A percentile compares a stretch with the other conserved stretches of the same genome.
Conservation (phyloP, 2,888 invertebrate genomes). For the Eurois occulta region DNA sequence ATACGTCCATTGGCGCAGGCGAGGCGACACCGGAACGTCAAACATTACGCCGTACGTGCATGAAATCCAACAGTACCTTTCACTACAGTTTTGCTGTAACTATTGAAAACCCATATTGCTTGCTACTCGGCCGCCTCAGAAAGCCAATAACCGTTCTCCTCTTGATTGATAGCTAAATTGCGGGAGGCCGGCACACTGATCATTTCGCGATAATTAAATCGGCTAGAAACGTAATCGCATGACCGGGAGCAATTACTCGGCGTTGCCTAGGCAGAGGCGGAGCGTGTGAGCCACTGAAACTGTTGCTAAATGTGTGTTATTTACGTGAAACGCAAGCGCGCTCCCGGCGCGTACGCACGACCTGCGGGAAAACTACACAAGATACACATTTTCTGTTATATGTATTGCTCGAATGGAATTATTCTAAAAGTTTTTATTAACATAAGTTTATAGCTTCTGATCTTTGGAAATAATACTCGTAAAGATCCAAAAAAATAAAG, state of each 20-base stretch:
- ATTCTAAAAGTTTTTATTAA: neutral
- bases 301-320: constrained; percentile 84
- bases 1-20: constrained; percentile 38
- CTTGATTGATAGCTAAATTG: constrained; percentile 91
- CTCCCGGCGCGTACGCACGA: constrained; percentile 73
- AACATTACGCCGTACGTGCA: constrained; percentile 60
- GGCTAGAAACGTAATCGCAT: constrained; percentile 90
- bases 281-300: constrained; percentile 87
- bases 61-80: constrained; percentile 74
- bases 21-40: constrained; percentile 55
- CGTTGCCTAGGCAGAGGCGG: constrained; percentile 87
- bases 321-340: constrained; percentile 85
- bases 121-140: constrained; percentile 70
- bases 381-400: constrained; percentile 30
- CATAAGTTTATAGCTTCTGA: neutral
- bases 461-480: constrained; percentile 10
- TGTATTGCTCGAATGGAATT: neutral
- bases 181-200: constrained; percentile 87
- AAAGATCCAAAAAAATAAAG: neutral
- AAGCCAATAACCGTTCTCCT: constrained; percentile 79
- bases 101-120: constrained; percentile 80
- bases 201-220: constrained; percentile 90
- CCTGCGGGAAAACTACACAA: constrained; percentile 49
- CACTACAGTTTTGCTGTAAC: constrained; percentile 75
- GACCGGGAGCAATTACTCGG: constrained; percentile 88